Conservation (phyloP, 2,113 vertebrate genomes). For the Himantopus leucocephalus region DNA sequence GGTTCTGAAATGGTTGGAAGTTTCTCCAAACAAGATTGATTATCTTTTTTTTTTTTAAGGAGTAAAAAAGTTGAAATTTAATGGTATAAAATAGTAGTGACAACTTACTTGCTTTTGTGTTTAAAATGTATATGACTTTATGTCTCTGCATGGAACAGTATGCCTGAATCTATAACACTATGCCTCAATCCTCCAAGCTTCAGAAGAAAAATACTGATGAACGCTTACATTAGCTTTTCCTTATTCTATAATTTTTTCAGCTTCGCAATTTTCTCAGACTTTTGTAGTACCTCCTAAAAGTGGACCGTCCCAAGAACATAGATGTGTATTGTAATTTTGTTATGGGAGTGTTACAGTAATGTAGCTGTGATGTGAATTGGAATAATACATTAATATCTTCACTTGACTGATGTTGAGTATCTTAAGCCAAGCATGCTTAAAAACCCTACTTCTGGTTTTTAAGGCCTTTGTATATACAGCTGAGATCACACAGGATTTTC, state of each 20-base stretch:
- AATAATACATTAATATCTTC: background rate
- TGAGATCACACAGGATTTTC: background rate
- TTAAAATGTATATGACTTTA: background rate
- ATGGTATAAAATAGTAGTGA: background rate
- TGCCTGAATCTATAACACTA: background rate
- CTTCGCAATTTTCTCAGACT: background rate
- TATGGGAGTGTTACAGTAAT: background rate
- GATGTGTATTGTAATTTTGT: background rate
- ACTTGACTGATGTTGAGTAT: background rate
- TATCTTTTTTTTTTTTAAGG: background rate
- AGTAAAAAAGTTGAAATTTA: background rate
- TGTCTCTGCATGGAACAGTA: background rate
- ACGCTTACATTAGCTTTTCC: background rate
- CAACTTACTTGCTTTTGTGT: background rate
- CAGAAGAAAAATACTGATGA: background rate
- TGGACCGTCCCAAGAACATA: background rate
- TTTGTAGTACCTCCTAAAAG: background rate
- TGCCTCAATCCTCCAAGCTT: background rate
- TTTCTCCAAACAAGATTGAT: background rate
- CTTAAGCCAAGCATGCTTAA: background rate
- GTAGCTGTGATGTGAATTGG: rapidly evolving
- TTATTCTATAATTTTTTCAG: background rate
- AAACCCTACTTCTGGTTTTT: background rate
- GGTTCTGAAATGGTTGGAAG: background rate
- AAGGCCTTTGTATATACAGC: background rate